These are phyloP conservation scores for Hemibates koningsi DNA, from an alignment of 2,113 vertebrate genomes.

Conservation along the genomic window DNA sequence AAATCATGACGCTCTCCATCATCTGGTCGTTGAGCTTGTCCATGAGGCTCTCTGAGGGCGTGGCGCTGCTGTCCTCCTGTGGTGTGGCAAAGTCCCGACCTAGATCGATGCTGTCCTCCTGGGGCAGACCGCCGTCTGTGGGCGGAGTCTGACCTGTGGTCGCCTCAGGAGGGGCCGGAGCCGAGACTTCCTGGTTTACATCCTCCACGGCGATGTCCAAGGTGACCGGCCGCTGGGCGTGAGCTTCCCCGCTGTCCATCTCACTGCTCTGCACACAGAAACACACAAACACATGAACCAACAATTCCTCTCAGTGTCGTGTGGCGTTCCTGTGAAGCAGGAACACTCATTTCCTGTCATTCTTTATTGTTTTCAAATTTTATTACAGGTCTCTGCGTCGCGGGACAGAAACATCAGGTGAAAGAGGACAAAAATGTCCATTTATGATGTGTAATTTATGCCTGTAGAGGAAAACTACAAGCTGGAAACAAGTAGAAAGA, in stretches of 20 bases:
- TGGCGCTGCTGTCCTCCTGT: conserved; percentile 73
- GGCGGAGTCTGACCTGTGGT: background rate
- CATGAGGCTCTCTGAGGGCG: conserved; percentile 74
- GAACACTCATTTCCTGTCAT: background rate
- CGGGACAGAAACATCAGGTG: background rate
- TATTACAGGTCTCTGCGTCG: background rate
- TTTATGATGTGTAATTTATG: background rate
- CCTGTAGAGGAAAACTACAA: background rate
- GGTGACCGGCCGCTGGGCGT: conserved; percentile 64
- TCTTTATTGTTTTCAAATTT: background rate
- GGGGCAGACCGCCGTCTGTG: conserved; percentile 65
- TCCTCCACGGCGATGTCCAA: conserved; percentile 50
- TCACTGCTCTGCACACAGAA: conserved; percentile 2
- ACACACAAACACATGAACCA: background rate
- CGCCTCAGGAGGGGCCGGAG: background rate
- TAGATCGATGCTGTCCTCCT: conserved; percentile 88
- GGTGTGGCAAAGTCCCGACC: conserved; percentile 80
- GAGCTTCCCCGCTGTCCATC: conserved; percentile 75
- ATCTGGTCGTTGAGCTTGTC: conserved; percentile 92
- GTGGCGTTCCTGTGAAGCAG: background rate
- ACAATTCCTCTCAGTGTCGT: fast-evolving
- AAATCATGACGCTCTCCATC: conserved; percentile 99
- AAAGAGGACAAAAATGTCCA: background rate
- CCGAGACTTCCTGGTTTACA: background rate
- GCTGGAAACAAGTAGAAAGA: background rate